Evolutionary conservation across 2,888 invertebrate species (phyloP), one percentile per base, ranked within the genome.

Genomic region (Cristatella mucedo): DNA sequence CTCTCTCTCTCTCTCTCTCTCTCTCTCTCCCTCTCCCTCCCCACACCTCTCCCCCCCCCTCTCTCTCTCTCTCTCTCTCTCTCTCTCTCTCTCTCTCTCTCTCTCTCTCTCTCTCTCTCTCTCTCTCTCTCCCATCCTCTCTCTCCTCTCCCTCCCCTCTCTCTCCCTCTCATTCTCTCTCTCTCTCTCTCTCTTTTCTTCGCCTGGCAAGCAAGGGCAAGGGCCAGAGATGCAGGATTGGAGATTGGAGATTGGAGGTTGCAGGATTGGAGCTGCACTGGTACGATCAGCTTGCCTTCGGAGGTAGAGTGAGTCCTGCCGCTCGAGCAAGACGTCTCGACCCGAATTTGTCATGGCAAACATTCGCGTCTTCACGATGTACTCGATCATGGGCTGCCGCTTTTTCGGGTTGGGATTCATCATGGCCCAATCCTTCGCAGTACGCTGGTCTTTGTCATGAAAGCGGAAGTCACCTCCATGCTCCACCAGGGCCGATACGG

Each of bases 381-480:
- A 61, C 29, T 59, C 56, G 16, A 61, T 18, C 53, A 59, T 57
- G 40, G 50, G 53, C 32, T 48, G 40, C 32, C 56, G 46, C 37
- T 50, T 56, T 42, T 53, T 55, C 18, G 49, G 45, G 29, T 55
- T 51, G 11, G 47, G 44, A 29, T 61, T 53, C 15, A 49, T 30
- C 15, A 51, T 38, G 15, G 57, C 57, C 56, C 58, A 64, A 39
- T 61, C 57, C 42, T 50, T 53, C 3, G 62, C 56, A n/a, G 58
- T 55, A 29, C 59, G 51, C 4, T 59, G 56, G n/a, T 53, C 45
- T 33, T 53, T 52, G 46, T 69, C 69, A 48, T 64, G 64, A 4
- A 68, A 52, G 18, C 67, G 49, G 16, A 69, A 52, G 46, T 69
- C 68, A 7, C 68, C 69, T 20, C 68, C 68, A 21, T 57, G 57